Evolutionary conservation across 2,888 invertebrate species (phyloP).

Genomic region (Papilio elwesi): DNA sequence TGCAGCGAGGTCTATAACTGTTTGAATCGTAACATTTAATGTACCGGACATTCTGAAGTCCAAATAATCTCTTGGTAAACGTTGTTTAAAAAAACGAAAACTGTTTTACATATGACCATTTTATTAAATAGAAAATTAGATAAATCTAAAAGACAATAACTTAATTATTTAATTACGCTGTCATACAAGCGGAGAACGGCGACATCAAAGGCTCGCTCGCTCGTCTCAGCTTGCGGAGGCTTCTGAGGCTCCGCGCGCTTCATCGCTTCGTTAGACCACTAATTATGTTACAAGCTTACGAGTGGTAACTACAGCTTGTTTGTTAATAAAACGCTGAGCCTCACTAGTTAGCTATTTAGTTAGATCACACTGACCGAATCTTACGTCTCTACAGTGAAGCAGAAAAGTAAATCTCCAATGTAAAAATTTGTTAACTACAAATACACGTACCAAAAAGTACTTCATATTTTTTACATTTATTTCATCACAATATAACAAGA

Average conservation of each 20-base stretch:
- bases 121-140: not conserved
- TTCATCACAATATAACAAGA: no score
- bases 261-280: slow-evolving; percentile 27
- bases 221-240: slow-evolving; percentile 7
- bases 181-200: slow-evolving; percentile 2
- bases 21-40: no score
- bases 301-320: slow-evolving; percentile 15
- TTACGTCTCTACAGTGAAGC: no score
- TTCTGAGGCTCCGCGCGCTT: slow-evolving; percentile 4
- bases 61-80: no score
- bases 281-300: slow-evolving; percentile 29
- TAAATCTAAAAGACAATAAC: not conserved
- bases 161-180: slow-evolving; percentile 17
- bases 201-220: slow-evolving; percentile 25
- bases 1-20: no score
- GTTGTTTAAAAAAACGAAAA: no score
- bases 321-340: slow-evolving; percentile 6
- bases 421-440: no score
- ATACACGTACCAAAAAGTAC: no score
- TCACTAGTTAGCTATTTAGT: not conserved
- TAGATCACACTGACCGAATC: not conserved
- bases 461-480: no score
- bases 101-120: not conserved
- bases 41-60: no score
- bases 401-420: no score